These are phyloP conservation scores for Heliconius ismenius DNA, from an alignment of 2,888 invertebrate genomes.

Conservation along the genomic window DNA sequence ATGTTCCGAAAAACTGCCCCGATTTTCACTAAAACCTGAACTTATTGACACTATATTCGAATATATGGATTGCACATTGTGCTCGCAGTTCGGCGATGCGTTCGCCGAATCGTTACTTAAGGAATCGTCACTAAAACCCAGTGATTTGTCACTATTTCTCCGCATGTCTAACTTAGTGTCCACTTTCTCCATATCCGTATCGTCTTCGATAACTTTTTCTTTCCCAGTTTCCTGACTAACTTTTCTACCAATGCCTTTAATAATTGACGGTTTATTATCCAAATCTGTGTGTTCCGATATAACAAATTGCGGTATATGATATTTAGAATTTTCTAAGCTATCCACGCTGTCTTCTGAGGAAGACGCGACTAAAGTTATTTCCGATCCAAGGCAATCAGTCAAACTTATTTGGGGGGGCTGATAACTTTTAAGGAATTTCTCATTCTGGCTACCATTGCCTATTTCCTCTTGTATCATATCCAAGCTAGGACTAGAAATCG, in stretches of 20 bases:
- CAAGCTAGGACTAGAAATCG: slow-evolving; percentile 84
- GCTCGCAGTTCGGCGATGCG: slow-evolving; percentile 81
- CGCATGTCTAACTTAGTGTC: slow-evolving; percentile 75
- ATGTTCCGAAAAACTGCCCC: slow-evolving; percentile 77
- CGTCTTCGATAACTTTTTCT: slow-evolving; percentile 46
- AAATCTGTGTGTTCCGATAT: slow-evolving; percentile 87
- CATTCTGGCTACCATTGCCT: slow-evolving; percentile 73
- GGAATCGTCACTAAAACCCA: slow-evolving; percentile 88
- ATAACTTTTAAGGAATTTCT: slow-evolving; percentile 56
- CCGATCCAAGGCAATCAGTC: slow-evolving; percentile 94
- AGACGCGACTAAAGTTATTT: slow-evolving; percentile 89
- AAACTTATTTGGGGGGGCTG: slow-evolving; percentile 91
- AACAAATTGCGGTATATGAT: slow-evolving; percentile 83
- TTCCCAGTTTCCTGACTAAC: slow-evolving; percentile 85
- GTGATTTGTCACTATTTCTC: slow-evolving; percentile 84
- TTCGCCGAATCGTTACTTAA: slow-evolving; percentile 85
- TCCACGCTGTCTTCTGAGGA: slow-evolving; percentile 88
- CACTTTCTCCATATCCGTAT: slow-evolving; percentile 66
- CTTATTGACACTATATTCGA: slow-evolving; percentile 81
- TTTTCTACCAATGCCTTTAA: slow-evolving; percentile 88
- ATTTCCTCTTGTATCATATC: slow-evolving; percentile 89
- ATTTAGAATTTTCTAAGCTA: slow-evolving; percentile 82
- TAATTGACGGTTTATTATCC: slow-evolving; percentile 89
- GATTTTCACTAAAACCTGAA: slow-evolving; percentile 82
- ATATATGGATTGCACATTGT: slow-evolving; percentile 74